Evolutionary conservation across 2,797 vertebrate species (phyloP).

Genomic region (Gallinago solitaria): DNA sequence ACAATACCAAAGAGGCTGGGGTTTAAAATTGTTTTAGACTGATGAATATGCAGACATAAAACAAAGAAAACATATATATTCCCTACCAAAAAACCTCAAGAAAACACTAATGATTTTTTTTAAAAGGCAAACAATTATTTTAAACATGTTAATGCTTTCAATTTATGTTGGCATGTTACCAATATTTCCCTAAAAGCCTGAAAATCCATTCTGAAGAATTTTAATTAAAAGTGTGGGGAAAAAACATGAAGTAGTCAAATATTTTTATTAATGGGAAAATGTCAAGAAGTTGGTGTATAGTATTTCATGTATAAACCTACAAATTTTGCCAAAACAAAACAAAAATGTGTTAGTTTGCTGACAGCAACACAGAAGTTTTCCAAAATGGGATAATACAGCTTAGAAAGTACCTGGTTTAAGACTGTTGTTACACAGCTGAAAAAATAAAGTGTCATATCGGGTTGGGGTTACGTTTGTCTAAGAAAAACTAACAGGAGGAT

Average conservation of each 20-base stretch:
- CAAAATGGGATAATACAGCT: conserved; percentile 5
- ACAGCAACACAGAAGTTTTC: background rate
- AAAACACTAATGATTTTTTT: background rate
- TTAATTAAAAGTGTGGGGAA: background rate
- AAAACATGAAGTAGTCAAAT: background rate
- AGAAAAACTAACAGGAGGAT: conserved; percentile 78
- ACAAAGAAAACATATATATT: background rate
- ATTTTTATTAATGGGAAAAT: background rate
- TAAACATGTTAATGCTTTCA: background rate
- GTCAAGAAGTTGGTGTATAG: background rate
- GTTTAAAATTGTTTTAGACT: conserved; percentile 65
- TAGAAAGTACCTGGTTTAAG: conserved; percentile 65
- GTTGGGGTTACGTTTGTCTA: conserved; percentile 73
- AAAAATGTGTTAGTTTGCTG: background rate
- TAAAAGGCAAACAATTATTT: background rate
- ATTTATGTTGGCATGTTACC: background rate
- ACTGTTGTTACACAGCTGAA: conserved; percentile 69
- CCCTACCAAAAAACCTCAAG: background rate
- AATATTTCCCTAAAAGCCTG: background rate
- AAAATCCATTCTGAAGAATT: background rate
- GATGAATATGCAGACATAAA: conserved; percentile 68
- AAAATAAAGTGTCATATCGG: conserved; percentile 78
- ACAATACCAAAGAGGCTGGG: conserved; percentile 28
- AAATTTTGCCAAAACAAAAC: background rate
- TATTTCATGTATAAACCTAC: background rate